phyloP scores from a whole-genome alignment of 1,140 invertebrate species.

The Drosophila pandora region DNA sequence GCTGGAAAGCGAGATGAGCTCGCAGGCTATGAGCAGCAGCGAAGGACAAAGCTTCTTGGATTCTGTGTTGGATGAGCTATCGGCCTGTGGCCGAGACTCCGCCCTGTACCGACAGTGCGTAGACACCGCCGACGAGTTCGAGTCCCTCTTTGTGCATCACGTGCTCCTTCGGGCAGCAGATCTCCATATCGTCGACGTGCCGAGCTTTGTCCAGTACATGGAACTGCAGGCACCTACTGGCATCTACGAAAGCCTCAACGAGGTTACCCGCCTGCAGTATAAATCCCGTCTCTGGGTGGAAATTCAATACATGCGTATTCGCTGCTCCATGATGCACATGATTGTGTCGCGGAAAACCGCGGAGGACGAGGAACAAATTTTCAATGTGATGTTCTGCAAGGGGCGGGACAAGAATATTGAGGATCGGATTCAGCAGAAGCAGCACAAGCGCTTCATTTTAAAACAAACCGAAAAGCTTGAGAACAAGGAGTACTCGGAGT shows the following conservation, averaged over 20 bases:
- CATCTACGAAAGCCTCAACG: slow-evolving; percentile 60
- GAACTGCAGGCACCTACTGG: slow-evolving; percentile 66
- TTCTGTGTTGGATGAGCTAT: slow-evolving; percentile 69
- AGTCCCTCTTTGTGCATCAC: slow-evolving; percentile 72
- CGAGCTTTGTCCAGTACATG: slow-evolving; percentile 67
- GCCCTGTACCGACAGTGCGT: slow-evolving; percentile 73
- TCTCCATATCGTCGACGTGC: slow-evolving; percentile 56
- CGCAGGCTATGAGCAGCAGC: slow-evolving; percentile 23
- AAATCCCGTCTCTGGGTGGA: slow-evolving; percentile 77
- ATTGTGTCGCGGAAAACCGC: slow-evolving; percentile 61
- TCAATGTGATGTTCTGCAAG: slow-evolving; percentile 74
- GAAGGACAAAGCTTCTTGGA: slow-evolving; percentile 66
- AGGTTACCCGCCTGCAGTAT: slow-evolving; percentile 66
- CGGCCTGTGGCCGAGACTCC: slow-evolving; percentile 58
- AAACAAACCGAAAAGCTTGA: slow-evolving; percentile 81
- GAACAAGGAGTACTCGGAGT: slow-evolving; percentile 78
- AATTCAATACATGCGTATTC: slow-evolving; percentile 75
- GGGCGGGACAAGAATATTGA: slow-evolving; percentile 68
- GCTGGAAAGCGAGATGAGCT: slow-evolving; percentile 40
- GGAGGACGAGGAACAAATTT: slow-evolving; percentile 70
- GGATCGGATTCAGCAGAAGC: slow-evolving; percentile 68
- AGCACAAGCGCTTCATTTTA: slow-evolving; percentile 82
- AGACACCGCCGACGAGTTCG: slow-evolving; percentile 70
- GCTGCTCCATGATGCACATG: slow-evolving; percentile 76
- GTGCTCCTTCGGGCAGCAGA: slow-evolving; percentile 57